These are phyloP conservation scores for Notospermus geniculatus DNA, from an alignment of 1,140 invertebrate genomes.

Conservation along the genomic window DNA sequence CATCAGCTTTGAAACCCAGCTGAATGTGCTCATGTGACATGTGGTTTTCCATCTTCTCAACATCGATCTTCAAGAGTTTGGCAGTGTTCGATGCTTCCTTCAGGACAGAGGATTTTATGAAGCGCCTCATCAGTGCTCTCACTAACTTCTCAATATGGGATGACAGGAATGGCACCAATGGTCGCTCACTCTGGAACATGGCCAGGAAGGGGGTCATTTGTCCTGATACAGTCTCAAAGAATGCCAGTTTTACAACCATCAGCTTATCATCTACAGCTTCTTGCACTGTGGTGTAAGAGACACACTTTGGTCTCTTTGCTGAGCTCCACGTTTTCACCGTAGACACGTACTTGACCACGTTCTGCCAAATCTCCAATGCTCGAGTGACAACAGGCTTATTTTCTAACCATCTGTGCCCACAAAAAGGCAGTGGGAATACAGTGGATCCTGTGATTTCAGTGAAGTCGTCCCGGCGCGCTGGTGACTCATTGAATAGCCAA, in stretches of 20 bases:
- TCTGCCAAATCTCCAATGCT: constrained; percentile 5
- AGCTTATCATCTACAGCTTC: not conserved
- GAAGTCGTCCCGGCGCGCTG: not conserved
- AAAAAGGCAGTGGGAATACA: not conserved
- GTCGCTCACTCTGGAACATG: constrained; percentile 2
- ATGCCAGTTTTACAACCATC: not conserved
- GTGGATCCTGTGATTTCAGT: not conserved
- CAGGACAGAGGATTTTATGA: not conserved
- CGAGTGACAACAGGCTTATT: constrained; percentile 2
- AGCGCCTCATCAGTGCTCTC: constrained; percentile 1
- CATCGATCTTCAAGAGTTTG: not conserved
- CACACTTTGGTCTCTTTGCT: not conserved
- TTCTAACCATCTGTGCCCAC: not conserved
- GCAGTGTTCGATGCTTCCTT: not conserved
- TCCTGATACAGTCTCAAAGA: not conserved
- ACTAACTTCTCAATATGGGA: not conserved
- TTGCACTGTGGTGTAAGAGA: not conserved
- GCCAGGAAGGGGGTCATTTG: not conserved
- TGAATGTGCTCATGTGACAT: not conserved
- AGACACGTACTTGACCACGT: not conserved
- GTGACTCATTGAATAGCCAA: not conserved
- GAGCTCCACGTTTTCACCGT: not conserved
- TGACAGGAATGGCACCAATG: constrained; percentile 1
- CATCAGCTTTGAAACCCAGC: not conserved
- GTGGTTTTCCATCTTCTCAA: not conserved